phyloP scores from a whole-genome alignment of 2,888 invertebrate species.

The Thymelicus acteon region DNA sequence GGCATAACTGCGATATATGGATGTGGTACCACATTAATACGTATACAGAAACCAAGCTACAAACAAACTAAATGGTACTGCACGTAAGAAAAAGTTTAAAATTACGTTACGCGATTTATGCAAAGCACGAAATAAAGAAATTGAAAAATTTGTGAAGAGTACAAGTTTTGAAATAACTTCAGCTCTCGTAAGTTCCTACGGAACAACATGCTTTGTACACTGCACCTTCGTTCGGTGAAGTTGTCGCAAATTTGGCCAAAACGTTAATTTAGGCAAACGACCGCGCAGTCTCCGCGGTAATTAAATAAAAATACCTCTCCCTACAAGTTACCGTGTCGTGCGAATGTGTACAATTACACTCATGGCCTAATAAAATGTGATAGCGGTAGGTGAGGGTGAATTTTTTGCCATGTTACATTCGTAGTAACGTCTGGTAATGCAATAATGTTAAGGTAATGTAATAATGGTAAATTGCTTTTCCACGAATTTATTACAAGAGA shows the following conservation, averaged over 20 bases:
- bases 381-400: conserved; percentile 11
- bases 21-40: too few relatives aligned
- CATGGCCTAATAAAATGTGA: conserved; percentile 31
- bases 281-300: conserved; percentile 40
- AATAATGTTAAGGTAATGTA: too few relatives aligned
- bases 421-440: background rate
- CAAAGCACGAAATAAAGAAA: background rate
- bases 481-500: background rate
- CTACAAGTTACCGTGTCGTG: conserved; percentile 28
- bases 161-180: conserved; percentile 7
- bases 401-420: background rate
- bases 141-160: background rate
- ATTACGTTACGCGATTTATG: background rate
- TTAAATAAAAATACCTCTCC: conserved; percentile 43
- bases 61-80: too few relatives aligned
- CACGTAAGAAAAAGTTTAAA: too few relatives aligned
- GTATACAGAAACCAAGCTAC: too few relatives aligned
- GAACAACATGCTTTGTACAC: background rate
- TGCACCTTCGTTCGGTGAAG: background rate
- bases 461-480: background rate
- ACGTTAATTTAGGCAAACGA: conserved; percentile 39
- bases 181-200: background rate
- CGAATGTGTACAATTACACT: conserved; percentile 29
- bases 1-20: too few relatives aligned
- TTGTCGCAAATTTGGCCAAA: conserved; percentile 22